Evolutionary conservation across 2,888 invertebrate genomes (phyloP).

Genomic region (Peribatodes rhomboidaria): DNA sequence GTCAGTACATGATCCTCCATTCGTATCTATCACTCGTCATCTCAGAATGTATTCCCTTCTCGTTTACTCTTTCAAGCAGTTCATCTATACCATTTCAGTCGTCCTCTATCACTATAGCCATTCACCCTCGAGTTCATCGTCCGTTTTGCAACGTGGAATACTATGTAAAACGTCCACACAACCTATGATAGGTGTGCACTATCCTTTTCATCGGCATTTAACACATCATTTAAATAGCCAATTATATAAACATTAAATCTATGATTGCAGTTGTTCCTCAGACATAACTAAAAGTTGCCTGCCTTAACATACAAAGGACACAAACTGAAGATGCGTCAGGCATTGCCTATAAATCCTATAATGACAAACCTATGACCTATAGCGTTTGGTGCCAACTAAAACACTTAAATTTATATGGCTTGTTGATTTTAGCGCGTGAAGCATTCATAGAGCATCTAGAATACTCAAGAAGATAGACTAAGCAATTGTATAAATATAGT

Average conservation of each 20-base stretch:
- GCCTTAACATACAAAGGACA: constrained; percentile 69
- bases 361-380: constrained; percentile 74
- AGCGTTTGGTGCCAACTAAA: constrained; percentile 1
- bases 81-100: too few species aligned
- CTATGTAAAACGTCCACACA: background rate
- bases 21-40: too few species aligned
- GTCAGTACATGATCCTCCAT: too few species aligned
- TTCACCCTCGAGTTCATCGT: too few species aligned
- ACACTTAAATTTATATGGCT: constrained; percentile 42
- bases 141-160: too few species aligned
- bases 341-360: constrained; percentile 65
- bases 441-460: too few species aligned
- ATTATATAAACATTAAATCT: constrained; percentile 35
- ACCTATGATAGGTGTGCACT: background rate
- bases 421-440: too few species aligned
- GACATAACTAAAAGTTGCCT: constrained; percentile 68
- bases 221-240: constrained; percentile 11
- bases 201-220: constrained; percentile 11
- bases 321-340: constrained; percentile 60
- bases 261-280: constrained; percentile 42
- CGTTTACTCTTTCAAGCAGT: too few species aligned
- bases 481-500: too few species aligned
- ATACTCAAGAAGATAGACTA: too few species aligned
- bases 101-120: too few species aligned
- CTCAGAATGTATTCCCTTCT: too few species aligned